Conservation (phyloP, 2,113 vertebrate species). For the Psilopsiagon aurifrons region DNA sequence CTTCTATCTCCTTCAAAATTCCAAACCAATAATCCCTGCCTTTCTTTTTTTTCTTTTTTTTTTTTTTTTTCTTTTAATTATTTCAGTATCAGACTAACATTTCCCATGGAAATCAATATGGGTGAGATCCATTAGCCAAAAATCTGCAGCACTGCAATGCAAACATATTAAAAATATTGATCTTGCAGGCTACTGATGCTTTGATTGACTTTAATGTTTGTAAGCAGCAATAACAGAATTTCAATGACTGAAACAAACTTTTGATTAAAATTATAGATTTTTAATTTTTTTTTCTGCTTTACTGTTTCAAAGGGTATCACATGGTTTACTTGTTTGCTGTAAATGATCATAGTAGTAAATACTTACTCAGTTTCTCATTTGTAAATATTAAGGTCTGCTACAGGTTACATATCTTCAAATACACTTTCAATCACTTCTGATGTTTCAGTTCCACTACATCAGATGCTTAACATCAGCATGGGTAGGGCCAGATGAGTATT, state of each 20-base stretch:
- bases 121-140: constrained; percentile 91
- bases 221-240: constrained; percentile 85
- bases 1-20: constrained; percentile 87
- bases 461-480: neutral
- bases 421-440: constrained; percentile 27
- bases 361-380: constrained; percentile 71
- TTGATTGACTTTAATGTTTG: constrained; percentile 85
- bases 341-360: constrained; percentile 71
- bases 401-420: constrained; percentile 54
- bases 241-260: constrained; percentile 84
- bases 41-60: constrained; percentile 60
- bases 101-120: constrained; percentile 95
- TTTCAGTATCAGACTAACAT: constrained; percentile 91
- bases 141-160: constrained; percentile 84
- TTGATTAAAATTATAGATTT: constrained; percentile 90
- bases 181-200: constrained; percentile 77
- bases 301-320: constrained; percentile 73
- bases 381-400: constrained; percentile 63
- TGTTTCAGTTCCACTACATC: constrained; percentile 33
- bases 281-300: constrained; percentile 75
- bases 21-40: constrained; percentile 79
- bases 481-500: neutral
- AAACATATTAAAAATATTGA: constrained; percentile 90
- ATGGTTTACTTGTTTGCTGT: constrained; percentile 65
- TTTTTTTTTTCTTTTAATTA: constrained; percentile 72